Conservation (phyloP, 2,113 vertebrate genomes). For the Mystacornis crossleyi region DNA sequence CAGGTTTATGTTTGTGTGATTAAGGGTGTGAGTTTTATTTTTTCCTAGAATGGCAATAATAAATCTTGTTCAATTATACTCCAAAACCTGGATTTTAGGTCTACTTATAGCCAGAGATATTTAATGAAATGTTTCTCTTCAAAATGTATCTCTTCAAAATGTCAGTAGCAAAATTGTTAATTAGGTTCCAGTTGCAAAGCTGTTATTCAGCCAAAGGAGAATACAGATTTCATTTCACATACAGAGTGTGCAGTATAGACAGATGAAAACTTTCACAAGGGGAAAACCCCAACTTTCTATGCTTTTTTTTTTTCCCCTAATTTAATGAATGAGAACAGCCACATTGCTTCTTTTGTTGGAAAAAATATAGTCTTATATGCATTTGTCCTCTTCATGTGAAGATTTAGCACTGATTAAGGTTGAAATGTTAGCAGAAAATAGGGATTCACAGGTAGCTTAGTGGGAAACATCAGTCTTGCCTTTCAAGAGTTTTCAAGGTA, state of each 20-base stretch:
- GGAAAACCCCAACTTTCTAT: background rate
- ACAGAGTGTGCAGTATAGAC: background rate
- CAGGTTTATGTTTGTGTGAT: background rate
- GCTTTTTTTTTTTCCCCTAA: background rate
- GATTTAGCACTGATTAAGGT: rapidly evolving
- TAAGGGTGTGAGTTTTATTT: background rate
- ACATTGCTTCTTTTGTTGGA: background rate
- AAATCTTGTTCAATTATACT: background rate
- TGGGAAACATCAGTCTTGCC: background rate
- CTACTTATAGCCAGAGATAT: background rate
- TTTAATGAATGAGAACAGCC: background rate
- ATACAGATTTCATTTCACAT: background rate
- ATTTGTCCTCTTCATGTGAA: background rate
- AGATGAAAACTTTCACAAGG: background rate
- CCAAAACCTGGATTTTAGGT: background rate
- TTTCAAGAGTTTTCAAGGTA: background rate
- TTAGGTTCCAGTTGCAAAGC: background rate
- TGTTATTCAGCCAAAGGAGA: background rate
- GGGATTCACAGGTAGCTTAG: background rate
- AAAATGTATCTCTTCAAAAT: background rate
- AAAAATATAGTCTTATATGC: background rate
- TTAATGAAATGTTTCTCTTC: background rate
- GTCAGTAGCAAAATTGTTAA: background rate
- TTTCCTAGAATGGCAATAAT: background rate
- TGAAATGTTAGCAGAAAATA: background rate